Evolutionary conservation across 2,888 invertebrate species (phyloP).

Genomic region (Rotaria sp.): DNA sequence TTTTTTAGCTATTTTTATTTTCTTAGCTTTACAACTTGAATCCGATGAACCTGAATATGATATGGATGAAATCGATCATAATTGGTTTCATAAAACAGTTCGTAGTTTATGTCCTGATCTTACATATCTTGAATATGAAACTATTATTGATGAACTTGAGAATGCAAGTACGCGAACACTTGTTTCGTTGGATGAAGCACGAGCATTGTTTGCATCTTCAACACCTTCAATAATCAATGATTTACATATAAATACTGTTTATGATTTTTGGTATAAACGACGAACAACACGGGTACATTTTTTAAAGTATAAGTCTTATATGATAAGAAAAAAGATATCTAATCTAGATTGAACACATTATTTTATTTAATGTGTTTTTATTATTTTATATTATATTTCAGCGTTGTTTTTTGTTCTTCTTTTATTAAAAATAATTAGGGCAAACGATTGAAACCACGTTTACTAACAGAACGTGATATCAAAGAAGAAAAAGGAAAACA

Average conservation of each 20-base stretch:
- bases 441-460: slow-evolving; percentile 12
- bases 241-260: not conserved
- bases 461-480: slow-evolving; percentile 21
- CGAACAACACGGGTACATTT: slow-evolving; percentile 2
- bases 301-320: not conserved
- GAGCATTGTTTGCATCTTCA: not conserved
- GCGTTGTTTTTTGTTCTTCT: not conserved
- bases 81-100: not conserved
- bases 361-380: not conserved
- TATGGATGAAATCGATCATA: slow-evolving; percentile 18
- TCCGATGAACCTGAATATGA: slow-evolving; percentile 20
- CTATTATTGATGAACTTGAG: slow-evolving; percentile 4
- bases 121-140: not conserved
- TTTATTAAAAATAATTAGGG: not conserved
- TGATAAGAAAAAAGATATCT: not conserved
- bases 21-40: slow-evolving; percentile 22
- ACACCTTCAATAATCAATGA: not conserved
- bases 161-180: slow-evolving; percentile 10
- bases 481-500: slow-evolving; percentile 27
- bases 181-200: slow-evolving; percentile 10
- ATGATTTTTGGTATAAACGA: slow-evolving; percentile 17
- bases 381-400: not conserved
- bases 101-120: not conserved
- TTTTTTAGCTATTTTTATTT: not conserved
- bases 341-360: not conserved